Evolutionary conservation across 1,140 invertebrate genomes (phyloP), one percentile per base, ranked within the genome.

Genomic region (Apis laboriosa): DNA sequence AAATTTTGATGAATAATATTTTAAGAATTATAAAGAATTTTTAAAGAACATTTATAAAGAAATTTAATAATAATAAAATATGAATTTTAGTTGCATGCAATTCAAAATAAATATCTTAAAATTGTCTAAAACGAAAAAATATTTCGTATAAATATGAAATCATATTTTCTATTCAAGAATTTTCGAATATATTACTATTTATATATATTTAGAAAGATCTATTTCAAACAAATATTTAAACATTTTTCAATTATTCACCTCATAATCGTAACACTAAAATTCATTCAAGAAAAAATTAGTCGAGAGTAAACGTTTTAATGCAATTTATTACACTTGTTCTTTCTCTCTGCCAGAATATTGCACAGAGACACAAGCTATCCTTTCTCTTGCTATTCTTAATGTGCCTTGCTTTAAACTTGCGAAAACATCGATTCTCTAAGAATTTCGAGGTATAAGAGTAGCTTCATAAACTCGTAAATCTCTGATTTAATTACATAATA

Each of bases 351-450:
- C 17, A 56, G 53, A 56, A 80, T 86, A 80, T 80, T 76, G 63
- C 75, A 67, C 43, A 61, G 77, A 73, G 83, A 67, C 51, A 60
- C 49, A 60, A 68, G 21, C 61, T 61, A 56, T 70, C 63, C 43
- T 84, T 74, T 63, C 64, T 60, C 64, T 68, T 84, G 82, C 24
- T 73, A 67, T 28, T 66, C 70, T n/a, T 76, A 56, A 51, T 67
- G 63, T 34, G 55, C 12, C 28, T 71, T n/a, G 53, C 78, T 15
- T 58, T 68, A n/a, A 71, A 64, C 78, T 71, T 12, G 61, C 53
- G 71, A 73, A 85, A 87, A 60, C 56, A 87, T 87, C 19, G 78
- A 85, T 79, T 87, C 73, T 43, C 78, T 13, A 9, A 8, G 72
- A 74, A 77, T 70, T 80, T 34, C 28, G 1, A 17, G 51, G 7